Conservation (phyloP, 2,113 vertebrate genomes). For the Phaethon lepturus region DNA sequence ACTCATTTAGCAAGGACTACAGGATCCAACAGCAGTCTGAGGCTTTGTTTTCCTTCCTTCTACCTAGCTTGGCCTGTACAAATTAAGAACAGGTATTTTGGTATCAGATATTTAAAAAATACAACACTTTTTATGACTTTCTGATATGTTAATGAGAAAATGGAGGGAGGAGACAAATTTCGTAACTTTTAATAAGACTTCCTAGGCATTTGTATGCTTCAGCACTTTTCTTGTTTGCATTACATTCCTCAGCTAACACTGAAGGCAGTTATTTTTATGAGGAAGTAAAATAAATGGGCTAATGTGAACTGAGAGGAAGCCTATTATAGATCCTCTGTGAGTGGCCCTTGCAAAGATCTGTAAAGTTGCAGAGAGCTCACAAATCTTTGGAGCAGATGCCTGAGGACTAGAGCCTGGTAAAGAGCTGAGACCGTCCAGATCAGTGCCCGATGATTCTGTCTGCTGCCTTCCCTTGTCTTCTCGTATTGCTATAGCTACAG, state of each 20-base stretch:
- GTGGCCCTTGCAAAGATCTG: not conserved
- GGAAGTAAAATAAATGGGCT: not conserved
- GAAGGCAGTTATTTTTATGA: not conserved
- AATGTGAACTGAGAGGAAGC: not conserved
- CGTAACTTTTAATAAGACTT: not conserved
- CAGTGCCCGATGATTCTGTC: fast-evolving
- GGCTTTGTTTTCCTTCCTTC: not conserved
- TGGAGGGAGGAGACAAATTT: not conserved
- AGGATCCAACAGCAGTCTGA: not conserved
- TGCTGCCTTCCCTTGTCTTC: not conserved
- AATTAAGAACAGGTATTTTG: not conserved
- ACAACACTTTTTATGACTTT: not conserved
- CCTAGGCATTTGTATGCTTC: not conserved
- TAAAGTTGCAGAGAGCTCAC: not conserved
- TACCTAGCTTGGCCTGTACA: not conserved
- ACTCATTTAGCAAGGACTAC: not conserved
- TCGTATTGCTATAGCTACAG: fast-evolving
- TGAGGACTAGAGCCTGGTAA: not conserved
- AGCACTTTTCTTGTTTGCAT: not conserved
- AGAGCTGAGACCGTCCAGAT: not conserved
- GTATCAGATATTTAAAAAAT: not conserved
- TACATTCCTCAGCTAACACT: not conserved
- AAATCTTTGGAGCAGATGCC: not conserved
- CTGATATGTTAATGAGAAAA: not conserved
- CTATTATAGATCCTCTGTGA: not conserved